phyloP scores from a whole-genome alignment of 2,888 invertebrate genomes.

The Stenchaetothrips biformis region DNA sequence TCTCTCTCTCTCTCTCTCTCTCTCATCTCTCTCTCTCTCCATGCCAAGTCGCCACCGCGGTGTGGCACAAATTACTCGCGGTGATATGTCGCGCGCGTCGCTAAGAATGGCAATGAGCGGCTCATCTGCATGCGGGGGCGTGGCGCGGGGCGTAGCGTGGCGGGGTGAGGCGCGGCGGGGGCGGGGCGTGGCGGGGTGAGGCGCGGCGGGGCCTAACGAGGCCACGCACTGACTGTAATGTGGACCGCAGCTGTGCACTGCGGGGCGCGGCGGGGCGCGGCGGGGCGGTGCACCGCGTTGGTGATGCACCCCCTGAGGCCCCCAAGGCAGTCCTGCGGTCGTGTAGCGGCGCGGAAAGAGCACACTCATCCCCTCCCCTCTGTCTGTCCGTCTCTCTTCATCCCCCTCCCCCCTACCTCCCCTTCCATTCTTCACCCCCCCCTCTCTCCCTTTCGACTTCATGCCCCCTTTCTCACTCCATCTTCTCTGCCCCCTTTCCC shows the following conservation, averaged over 20 bases:
- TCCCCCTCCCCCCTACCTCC: neutral
- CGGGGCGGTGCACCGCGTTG: neutral
- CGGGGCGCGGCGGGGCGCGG: neutral
- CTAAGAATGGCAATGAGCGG: slow-evolving; percentile 22
- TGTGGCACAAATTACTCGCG: slow-evolving; percentile 18
- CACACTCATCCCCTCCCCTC: no score
- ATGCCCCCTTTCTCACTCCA: no score
- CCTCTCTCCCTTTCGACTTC: no score
- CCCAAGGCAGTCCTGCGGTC: no score
- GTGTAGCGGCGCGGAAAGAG: no score
- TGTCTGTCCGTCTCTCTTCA: neutral
- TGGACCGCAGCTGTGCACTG: neutral
- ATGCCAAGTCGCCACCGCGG: neutral
- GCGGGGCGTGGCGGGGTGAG: neutral
- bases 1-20: no score
- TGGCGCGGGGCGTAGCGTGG: neutral
- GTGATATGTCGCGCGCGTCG: slow-evolving; percentile 19
- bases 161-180: neutral
- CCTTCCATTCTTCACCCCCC: neutral
- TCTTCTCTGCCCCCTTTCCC: no score
- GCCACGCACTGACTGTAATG: neutral
- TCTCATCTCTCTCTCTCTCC: no score
- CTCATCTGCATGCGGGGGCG: slow-evolving; percentile 3
- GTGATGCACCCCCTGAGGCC: neutral
- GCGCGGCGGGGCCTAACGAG: slow-evolving; percentile 12